Base-by-base conservation (phyloP, 2,113 vertebrate genomes). In the Mesocricetus auratus region DNA sequence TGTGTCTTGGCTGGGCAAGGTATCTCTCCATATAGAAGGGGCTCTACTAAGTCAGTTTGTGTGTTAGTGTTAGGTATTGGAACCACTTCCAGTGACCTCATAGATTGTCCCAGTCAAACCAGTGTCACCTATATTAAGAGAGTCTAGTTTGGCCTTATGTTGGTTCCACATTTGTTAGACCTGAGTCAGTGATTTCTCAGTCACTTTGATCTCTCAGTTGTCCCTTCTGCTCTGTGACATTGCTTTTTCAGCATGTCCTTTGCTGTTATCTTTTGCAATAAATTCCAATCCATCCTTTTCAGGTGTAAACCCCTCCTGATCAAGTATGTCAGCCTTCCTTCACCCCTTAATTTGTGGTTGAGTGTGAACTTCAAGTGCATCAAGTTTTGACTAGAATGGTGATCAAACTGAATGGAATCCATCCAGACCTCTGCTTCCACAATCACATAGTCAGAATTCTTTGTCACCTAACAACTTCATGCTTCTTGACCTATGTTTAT, bases 291-390 rank as follows among this genome's bases (percentile, higher is more conserved):
- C 29, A n/a, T 7, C 9, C 26, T 77, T 53, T 64, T 75, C 22
- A n/a, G 33, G 45, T 50, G 0, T 15, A 33, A 39, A 7, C 15
- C 5, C 0, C 7, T 19, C 5, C 11, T 7, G 5, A 24, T 22
- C 29, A 7, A 21, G 53, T 68, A 56, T 33, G 4, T 74, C 33
- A 50, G 12, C 5, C 21, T 47, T 89, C 39, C 4, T 1, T 81
- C 36, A 81, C 29, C 6, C 5, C 26, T 36, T 19, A 17, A 13
- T 11, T 29, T 66, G 4, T 85, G 58, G 3, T n/a, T 45, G 50
- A 33, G 21, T 15, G 10, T 12, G 17, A 81, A 94, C 2, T 12
- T 24, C 29, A 62, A 10, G 9, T 68, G 9, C 82, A 68, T 69
- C 71, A 69, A 13, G 33, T 1, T n/a, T 85, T 11, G 11, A 39